Evolutionary conservation across 1,140 invertebrate species (phyloP), one percentile per base, ranked within the genome.

Genomic region (Hycleus phaleratus): DNA sequence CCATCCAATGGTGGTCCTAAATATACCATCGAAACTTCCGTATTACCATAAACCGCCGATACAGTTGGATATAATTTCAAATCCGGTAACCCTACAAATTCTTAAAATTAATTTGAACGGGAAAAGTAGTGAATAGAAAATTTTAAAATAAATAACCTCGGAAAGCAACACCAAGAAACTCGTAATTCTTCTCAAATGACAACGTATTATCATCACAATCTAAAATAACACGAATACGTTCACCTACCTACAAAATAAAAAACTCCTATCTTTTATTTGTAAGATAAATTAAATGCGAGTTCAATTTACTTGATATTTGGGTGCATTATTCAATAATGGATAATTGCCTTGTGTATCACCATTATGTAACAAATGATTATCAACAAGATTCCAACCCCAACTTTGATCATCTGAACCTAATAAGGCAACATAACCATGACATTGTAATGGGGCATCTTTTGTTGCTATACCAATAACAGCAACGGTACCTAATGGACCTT

Each of bases 1-100:
- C 95, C 95, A 84, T 97, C 94, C 66, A 95, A 74, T 12, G 95
- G 95, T 46, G 87, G 85, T 58, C 95, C 96, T 63, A 97, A 77
- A 75, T 98, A 98, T n/a, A 98, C 91, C 95, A 98, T 98, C 25
- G 95, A 97, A n/a, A 98, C 94, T 83, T 98, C 96, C 32, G 95
- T 98, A 74, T 98, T 98, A 59, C 95, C 96, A 81, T 98, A 98
- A 38, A 98, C 96, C 50, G 95, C 95, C 55, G 95, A 97, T 57
- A 98, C 91, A 58, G 95, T 91, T 56, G 96, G 96, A 76, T 93
- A 98, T 49, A 98, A 77, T 76, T 86, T 91, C 75, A 92, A 94
- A 72, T 92, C 89, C 61, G 94, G 95, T 72, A 97, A 82, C 60
- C 93, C 89, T 93, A 73, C 49, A 81, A 82, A 39, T 59, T 64